phyloP scores from a whole-genome alignment of 2,888 invertebrate genomes.

The Brachypterus glaber region DNA sequence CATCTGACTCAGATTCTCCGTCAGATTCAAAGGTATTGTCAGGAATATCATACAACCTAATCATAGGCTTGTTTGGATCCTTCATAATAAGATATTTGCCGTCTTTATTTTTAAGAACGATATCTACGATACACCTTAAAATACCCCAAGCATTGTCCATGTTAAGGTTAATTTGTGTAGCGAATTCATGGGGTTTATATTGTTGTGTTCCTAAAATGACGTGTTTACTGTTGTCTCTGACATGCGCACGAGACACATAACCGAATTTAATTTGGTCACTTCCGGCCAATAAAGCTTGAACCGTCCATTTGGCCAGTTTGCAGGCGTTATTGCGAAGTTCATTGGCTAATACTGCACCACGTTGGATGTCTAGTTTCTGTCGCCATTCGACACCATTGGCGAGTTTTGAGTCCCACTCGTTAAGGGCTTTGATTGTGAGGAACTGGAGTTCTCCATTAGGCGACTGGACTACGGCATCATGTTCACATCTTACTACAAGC shows the following conservation, averaged over 20 bases:
- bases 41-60: conserved; percentile 95
- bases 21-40: conserved; percentile 98
- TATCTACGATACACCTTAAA: conserved; percentile 91
- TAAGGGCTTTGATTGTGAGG: conserved; percentile 91
- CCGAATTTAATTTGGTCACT: conserved; percentile 98
- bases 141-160: conserved; percentile 99
- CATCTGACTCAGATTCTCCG: conserved; percentile 81
- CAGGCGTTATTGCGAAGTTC: conserved; percentile 99
- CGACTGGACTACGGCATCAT: conserved; percentile 86
- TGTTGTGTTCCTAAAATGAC: conserved; percentile 95
- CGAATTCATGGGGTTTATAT: conserved; percentile 97
- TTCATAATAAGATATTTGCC: conserved; percentile 97
- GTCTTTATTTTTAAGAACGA: conserved; percentile 93
- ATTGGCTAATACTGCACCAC: conserved; percentile 96
- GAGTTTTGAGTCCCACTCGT: conserved; percentile 97
- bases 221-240: conserved; percentile 91
- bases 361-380: conserved; percentile 92
- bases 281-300: conserved; percentile 84
- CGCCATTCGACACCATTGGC: conserved; percentile 98
- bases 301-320: conserved; percentile 99
- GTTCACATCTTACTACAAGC: conserved; percentile 89
- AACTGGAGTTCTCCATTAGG: conserved; percentile 86
- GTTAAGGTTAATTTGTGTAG: conserved; percentile 95
- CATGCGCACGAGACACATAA: conserved; percentile 92
- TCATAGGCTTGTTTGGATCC: conserved; percentile 97